Evolutionary conservation across 2,888 invertebrate species (phyloP).

Genomic region (Choristoneura rosaceana): DNA sequence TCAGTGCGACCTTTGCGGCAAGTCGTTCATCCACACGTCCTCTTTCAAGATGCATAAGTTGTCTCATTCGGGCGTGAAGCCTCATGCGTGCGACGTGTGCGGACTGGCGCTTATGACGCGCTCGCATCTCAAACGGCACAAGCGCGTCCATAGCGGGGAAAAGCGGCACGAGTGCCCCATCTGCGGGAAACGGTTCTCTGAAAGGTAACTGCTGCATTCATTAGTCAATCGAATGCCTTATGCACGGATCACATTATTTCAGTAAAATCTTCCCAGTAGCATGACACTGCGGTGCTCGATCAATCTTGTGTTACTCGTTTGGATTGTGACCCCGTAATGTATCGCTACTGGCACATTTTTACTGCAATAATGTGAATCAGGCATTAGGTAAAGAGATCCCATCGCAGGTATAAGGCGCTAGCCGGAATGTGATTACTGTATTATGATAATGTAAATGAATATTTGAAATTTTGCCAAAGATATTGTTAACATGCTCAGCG

Average conservation of each 20-base stretch:
- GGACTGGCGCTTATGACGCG: constrained; percentile 87
- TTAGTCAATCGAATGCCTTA: not conserved
- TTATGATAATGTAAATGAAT: not conserved
- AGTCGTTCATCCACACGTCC: constrained; percentile 88
- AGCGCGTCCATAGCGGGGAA: constrained; percentile 88
- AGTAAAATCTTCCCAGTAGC: too few species aligned
- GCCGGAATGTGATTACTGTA: not conserved
- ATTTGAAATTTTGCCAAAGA: not conserved
- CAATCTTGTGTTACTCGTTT: too few species aligned
- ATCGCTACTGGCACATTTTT: too few species aligned
- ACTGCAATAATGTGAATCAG: too few species aligned
- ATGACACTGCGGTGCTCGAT: too few species aligned
- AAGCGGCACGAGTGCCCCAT: constrained; percentile 84
- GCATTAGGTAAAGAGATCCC: too few species aligned
- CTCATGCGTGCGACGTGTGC: constrained; percentile 86
- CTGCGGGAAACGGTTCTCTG: constrained; percentile 87
- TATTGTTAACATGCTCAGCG: not conserved
- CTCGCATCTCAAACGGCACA: constrained; percentile 88
- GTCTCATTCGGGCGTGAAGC: constrained; percentile 87
- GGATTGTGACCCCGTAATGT: too few species aligned
- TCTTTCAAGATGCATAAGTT: constrained; percentile 89
- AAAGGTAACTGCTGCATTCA: constrained; percentile 65
- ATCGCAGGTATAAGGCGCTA: not conserved
- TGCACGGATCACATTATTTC: too few species aligned
- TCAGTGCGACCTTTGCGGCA: constrained; percentile 87